Conservation (phyloP, 2,888 invertebrate genomes). For the Tricholauxania praeusta region DNA sequence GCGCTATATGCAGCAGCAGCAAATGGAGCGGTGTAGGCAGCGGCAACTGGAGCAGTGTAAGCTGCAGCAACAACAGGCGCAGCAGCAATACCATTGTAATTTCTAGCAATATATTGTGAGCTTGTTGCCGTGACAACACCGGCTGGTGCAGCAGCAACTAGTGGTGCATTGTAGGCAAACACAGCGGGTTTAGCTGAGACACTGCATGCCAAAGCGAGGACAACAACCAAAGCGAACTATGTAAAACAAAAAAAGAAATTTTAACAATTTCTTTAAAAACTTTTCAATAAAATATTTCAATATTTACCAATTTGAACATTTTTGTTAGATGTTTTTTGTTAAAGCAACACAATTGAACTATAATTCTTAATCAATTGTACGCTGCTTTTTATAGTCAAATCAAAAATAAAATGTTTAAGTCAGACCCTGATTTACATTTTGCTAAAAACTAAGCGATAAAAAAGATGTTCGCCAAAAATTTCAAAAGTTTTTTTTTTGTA, state of each 20-base stretch:
- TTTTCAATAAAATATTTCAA: slow-evolving; percentile 16
- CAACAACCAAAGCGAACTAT: slow-evolving; percentile 67
- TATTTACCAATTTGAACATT: slow-evolving; percentile 61
- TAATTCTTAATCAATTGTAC: slow-evolving; percentile 33
- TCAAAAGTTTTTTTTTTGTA: slow-evolving; percentile 23
- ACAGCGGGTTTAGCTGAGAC: slow-evolving; percentile 69
- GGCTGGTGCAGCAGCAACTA: slow-evolving; percentile 46
- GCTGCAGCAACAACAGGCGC: slow-evolving; percentile 70
- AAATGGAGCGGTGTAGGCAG: slow-evolving; percentile 50
- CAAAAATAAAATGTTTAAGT: neutral
- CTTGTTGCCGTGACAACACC: slow-evolving; percentile 64
- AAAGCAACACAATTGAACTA: slow-evolving; percentile 55
- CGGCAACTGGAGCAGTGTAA: slow-evolving; percentile 55
- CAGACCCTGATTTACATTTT: slow-evolving; percentile 8
- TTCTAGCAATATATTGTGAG: slow-evolving; percentile 65
- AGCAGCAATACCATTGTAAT: slow-evolving; percentile 54
- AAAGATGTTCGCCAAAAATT: slow-evolving; percentile 49
- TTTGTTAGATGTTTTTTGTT: slow-evolving; percentile 46
- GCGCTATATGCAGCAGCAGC: slow-evolving; percentile 46
- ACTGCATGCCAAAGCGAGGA: slow-evolving; percentile 66
- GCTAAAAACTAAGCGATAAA: slow-evolving; percentile 13
- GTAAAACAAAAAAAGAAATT: slow-evolving; percentile 13
- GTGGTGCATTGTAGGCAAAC: slow-evolving; percentile 46
- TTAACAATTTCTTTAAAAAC: slow-evolving; percentile 1
- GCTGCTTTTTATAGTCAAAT: slow-evolving; percentile 57